Evolutionary conservation across 1,140 invertebrate species (phyloP), one percentile per base, ranked within the genome.

Genomic region (Hestina assimilis): DNA sequence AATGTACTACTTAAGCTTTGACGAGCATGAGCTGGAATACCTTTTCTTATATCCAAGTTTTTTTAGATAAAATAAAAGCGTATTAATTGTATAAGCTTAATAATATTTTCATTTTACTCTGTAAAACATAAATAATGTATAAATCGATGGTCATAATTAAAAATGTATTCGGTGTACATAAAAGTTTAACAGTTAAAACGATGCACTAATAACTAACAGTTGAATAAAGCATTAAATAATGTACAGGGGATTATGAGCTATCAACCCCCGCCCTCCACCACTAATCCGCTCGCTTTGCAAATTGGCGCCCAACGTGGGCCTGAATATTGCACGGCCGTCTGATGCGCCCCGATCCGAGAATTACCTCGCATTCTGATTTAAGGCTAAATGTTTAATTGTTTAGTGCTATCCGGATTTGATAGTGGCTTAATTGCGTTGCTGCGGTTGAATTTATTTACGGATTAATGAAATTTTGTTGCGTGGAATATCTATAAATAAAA

Each of bases 211-310:
- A 53, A 40, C 17, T 40, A 42, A 26, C 40, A 26, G 20, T 54
- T 35, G 41, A 31, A 55, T 15, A 15, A 20, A 19, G 28, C 42
- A 43, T 47, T 68, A 53, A 69, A 69, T 69, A 62, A 69, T 69
- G 52, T 47, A 69, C 29, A 29, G 23, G 26, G 56, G 54, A 55
- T 61, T 56, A 61, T 50, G 46, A 43, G 21, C 14, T n/a, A 19
- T 17, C 29, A 28, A 9, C 41, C 31, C 19, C 14, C 47, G 8
- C 29, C 40, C 19, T 33, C 21, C 33, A 19, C 14, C 46, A 31
- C 58, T 67, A 66, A 70, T 74, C 66, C 52, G 64, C 42, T 58
- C 60, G 66, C 46, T 63, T 60, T 69, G 59, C 64, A 70, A 72
- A 68, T 66, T 64, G 59, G 62, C 66, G 61, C 61, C 68, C 59